Evolutionary conservation across 2,113 vertebrate genomes (phyloP).

Genomic region (Suncus etruscus): DNA sequence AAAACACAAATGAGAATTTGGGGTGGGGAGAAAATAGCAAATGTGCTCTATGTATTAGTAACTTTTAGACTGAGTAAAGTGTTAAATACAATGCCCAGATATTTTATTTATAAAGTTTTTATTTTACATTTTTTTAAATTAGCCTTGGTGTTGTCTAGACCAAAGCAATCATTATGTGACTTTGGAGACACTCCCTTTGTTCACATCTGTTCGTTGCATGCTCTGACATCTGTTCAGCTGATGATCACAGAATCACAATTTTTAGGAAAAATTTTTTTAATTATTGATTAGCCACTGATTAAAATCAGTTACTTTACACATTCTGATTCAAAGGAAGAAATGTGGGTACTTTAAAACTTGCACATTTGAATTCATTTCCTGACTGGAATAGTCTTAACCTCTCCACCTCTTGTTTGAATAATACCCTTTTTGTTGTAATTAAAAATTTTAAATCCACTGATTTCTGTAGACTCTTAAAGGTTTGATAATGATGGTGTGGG

Average conservation of each 20-base stretch:
- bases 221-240: conserved; percentile 52
- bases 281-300: conserved; percentile 56
- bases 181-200: conserved; percentile 56
- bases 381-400: conserved; percentile 56
- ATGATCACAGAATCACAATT: conserved; percentile 61
- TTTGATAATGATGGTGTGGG: conserved; percentile 87
- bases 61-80: conserved; percentile 86
- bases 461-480: conserved; percentile 87
- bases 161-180: conserved; percentile 74
- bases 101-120: conserved; percentile 90
- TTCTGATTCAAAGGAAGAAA: conserved; percentile 60
- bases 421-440: conserved; percentile 85
- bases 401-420: conserved; percentile 69
- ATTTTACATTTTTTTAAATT: conserved; percentile 87
- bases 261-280: conserved; percentile 47
- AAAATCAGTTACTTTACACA: conserved; percentile 52
- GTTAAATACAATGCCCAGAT: conserved; percentile 83
- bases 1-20: conserved; percentile 71
- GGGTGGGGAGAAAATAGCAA: conserved; percentile 78
- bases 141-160: conserved; percentile 80
- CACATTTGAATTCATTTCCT: conserved; percentile 66
- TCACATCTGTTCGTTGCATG: conserved; percentile 26
- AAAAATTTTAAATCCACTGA: conserved; percentile 83
- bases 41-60: conserved; percentile 84
- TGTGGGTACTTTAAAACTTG: conserved; percentile 55